These are phyloP conservation scores for Nanger granti DNA, from an alignment of 2,113 vertebrate genomes.

Conservation along the genomic window DNA sequence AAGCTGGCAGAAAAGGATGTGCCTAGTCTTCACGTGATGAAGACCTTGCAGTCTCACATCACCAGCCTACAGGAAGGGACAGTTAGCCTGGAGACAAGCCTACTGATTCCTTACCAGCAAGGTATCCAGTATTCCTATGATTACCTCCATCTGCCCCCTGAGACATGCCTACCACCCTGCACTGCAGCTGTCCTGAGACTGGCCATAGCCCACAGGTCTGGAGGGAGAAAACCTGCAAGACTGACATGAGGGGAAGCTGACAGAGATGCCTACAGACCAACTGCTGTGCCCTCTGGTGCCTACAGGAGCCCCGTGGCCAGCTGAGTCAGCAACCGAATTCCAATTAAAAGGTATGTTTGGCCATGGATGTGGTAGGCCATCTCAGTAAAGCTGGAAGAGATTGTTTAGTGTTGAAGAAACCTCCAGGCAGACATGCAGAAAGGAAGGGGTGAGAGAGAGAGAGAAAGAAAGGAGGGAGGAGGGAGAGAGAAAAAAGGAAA, in stretches of 20 bases:
- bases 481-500: neutral
- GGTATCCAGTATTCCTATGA: constrained; percentile 96
- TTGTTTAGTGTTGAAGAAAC: neutral
- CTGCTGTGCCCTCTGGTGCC: neutral
- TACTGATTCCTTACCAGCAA: constrained; percentile 98
- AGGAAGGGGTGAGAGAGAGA: neutral
- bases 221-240: neutral
- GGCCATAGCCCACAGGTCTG: constrained; percentile 92
- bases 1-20: constrained; percentile 96
- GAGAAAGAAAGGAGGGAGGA: neutral
- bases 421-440: neutral
- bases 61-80: constrained; percentile 96
- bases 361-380: neutral
- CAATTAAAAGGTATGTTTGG: neutral
- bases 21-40: constrained; percentile 97
- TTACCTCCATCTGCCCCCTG: constrained; percentile 94
- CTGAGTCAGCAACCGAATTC: neutral
- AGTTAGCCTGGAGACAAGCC: constrained; percentile 98
- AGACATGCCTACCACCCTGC: constrained; percentile 94
- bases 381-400: neutral
- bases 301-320: neutral
- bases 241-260: neutral
- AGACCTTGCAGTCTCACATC: constrained; percentile 98
- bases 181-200: constrained; percentile 93
- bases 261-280: neutral